Evolutionary conservation across 2,797 vertebrate species (phyloP).

Genomic region (Garrulus glandarius): DNA sequence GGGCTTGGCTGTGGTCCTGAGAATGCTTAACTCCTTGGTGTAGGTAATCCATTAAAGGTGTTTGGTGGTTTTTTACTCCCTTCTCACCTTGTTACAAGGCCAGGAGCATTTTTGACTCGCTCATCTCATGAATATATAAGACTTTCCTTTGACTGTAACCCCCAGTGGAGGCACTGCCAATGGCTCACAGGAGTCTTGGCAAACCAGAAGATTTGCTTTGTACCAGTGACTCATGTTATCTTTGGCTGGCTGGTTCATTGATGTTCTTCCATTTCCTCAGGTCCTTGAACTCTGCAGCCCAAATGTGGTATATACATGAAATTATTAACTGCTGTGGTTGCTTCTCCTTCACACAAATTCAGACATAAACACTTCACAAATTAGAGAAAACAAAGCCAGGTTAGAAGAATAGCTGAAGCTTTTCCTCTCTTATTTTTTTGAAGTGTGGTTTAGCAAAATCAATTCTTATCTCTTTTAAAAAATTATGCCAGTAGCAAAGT

Average conservation of each 20-base stretch:
- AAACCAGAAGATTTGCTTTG: not conserved
- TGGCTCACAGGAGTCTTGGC: not conserved
- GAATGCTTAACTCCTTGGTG: not conserved
- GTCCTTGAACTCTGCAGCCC: not conserved
- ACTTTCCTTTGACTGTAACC: not conserved
- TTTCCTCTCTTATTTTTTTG: not conserved
- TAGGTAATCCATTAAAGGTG: not conserved
- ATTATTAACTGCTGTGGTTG: not conserved
- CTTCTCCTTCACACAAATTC: not conserved
- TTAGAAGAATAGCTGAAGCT: not conserved
- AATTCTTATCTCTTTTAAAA: not conserved
- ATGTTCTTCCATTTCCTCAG: not conserved
- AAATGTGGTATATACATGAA: not conserved
- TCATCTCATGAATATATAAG: not conserved
- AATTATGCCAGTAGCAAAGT: not conserved
- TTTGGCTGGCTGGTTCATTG: not conserved
- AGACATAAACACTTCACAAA: not conserved
- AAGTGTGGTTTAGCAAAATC: constrained; percentile 7
- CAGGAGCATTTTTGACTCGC: not conserved
- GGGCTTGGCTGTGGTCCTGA: not conserved
- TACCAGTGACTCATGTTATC: not conserved
- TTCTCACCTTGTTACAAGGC: not conserved
- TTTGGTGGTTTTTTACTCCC: not conserved
- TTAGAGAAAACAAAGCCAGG: not conserved
- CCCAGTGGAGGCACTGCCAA: not conserved